Evolutionary conservation across 2,797 vertebrate species (phyloP).

Genomic region (Poeciliopsis paucimaculata): DNA sequence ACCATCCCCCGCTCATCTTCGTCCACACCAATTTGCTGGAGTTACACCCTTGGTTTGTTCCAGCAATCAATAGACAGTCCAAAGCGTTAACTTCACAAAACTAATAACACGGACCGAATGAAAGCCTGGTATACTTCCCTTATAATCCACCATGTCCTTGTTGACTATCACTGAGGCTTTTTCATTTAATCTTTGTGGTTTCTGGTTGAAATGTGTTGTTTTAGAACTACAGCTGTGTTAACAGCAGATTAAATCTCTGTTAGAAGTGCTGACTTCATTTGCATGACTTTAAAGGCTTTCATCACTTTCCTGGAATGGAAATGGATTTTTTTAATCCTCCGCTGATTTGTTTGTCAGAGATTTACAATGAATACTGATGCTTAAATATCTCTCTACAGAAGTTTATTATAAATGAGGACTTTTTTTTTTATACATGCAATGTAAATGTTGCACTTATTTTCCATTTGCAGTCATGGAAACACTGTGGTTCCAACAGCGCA

Average conservation of each 20-base stretch:
- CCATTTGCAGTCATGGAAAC: not conserved
- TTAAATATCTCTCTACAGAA: slow-evolving; percentile 2
- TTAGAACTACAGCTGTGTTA: slow-evolving; percentile 1
- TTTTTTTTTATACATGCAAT: not conserved
- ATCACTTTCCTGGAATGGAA: slow-evolving; percentile 14
- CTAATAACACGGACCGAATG: not conserved
- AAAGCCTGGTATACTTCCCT: not conserved
- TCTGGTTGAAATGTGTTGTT: slow-evolving; percentile 7
- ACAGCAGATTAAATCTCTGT: not conserved
- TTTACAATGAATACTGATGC: slow-evolving; percentile 19
- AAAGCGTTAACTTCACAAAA: not conserved
- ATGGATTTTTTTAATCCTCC: slow-evolving; percentile 29
- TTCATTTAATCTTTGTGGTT: slow-evolving; percentile 1
- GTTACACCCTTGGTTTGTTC: too few relatives aligned
- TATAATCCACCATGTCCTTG: not conserved
- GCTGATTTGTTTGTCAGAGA: slow-evolving; percentile 5
- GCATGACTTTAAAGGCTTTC: slow-evolving; percentile 24
- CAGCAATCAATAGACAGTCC: not conserved
- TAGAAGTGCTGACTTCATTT: slow-evolving; percentile 19
- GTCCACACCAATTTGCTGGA: too few relatives aligned
- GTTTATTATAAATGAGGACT: not conserved
- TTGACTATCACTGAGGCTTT: slow-evolving; percentile 6
- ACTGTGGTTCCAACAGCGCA: not conserved
- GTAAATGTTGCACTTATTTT: not conserved
- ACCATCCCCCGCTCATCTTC: too few relatives aligned